Base-by-base conservation (phyloP, 1,140 invertebrate genomes). In the Hyles vespertilio region DNA sequence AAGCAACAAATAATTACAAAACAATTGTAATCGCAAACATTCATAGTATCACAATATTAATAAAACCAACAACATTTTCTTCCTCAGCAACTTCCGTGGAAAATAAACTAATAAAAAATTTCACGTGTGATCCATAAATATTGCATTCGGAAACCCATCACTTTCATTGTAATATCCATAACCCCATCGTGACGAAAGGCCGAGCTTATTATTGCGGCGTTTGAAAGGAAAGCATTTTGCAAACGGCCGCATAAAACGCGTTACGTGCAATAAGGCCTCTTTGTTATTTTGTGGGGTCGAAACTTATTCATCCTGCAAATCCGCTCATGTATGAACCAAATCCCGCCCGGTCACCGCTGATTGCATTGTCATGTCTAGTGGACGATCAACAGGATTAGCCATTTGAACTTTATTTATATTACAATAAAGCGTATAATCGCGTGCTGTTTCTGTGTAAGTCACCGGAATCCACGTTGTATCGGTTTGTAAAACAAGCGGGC, bases 221-320 rank as follows among this genome's bases (percentile, higher is more conserved):
- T 52, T 45, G 36, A 62, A 56, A 59, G 58, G 56, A 61, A 65
- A 56, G 64, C 61, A 79, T 82, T 84, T 84, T 70, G 83, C 85
- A 79, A 86, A 81, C 58, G 58, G 59, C 67, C 79, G 77, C 82
- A 78, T 81, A 82, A 82, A 84, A 81, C 70, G 72, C 69, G 72
- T 79, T 74, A 80, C 74, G 69, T 59, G 73, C 71, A 81, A 81
- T 83, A 77, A 83, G 72, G 77, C 80, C 77, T 84, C 75, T 83
- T 80, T 84, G 85, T 88, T 88, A 83, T 88, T 82, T 78, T 85
- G 79, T 85, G 79, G 85, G 83, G 85, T 80, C 79, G 79, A 85
- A 88, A 88, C 85, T 86, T 88, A 88, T 88, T 88, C 85, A 87
- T 86, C 85, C 85, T 72, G 77, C 77, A 88, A 87, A 88, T 87